Evolutionary conservation across 2,888 invertebrate species (phyloP).

Genomic region (Rhogogaster chlorosoma): DNA sequence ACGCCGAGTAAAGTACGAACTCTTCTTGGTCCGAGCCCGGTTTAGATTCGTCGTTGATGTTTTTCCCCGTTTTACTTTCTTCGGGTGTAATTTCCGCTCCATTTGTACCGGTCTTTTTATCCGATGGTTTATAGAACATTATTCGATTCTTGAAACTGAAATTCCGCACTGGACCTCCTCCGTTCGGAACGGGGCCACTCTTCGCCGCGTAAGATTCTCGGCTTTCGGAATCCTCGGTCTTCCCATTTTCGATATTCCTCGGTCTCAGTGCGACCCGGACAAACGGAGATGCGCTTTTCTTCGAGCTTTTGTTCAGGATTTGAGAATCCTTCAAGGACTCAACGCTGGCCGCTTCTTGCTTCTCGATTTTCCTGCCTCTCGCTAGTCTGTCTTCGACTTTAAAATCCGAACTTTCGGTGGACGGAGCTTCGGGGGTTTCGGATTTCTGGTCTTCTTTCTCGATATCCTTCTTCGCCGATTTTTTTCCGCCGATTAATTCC

Average conservation of each 20-base stretch:
- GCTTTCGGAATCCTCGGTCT: not conserved
- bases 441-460: not conserved
- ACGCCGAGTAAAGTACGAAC: slow-evolving; percentile 43
- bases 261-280: slow-evolving; percentile 20
- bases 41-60: not conserved
- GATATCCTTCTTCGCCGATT: not conserved
- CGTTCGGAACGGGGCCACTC: not conserved
- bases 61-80: not conserved
- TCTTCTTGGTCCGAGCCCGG: not conserved
- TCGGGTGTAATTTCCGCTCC: not conserved
- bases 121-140: slow-evolving; percentile 11
- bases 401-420: not conserved
- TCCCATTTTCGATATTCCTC: not conserved
- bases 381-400: not conserved
- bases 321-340: not conserved
- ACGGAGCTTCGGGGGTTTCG: not conserved
- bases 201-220: not conserved
- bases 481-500: slow-evolving; percentile 1
- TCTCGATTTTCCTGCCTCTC: slow-evolving; percentile 53
- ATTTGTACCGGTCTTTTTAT: not conserved
- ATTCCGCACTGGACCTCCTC: slow-evolving; percentile 18
- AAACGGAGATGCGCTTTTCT: not conserved
- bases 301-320: not conserved
- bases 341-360: slow-evolving; percentile 11
- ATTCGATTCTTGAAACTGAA: slow-evolving; percentile 38